Conservation (phyloP, 2,797 vertebrate genomes). For the Micrastur ruficollis region DNA sequence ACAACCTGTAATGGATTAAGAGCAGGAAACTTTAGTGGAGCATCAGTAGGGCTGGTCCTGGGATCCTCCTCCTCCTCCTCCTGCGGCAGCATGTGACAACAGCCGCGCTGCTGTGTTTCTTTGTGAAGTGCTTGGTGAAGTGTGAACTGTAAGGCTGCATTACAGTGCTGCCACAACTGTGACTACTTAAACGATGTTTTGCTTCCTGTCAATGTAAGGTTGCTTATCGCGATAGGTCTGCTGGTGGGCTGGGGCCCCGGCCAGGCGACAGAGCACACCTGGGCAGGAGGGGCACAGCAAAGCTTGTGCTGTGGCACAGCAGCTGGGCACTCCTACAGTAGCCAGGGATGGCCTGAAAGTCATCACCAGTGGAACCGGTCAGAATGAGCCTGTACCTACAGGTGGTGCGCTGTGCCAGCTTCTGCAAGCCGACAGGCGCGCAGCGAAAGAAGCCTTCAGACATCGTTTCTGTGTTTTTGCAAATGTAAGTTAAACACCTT, state of each 20-base stretch:
- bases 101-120: background rate
- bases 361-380: background rate
- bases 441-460: background rate
- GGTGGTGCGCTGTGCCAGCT: background rate
- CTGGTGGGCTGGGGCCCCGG: background rate
- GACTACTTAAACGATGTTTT: background rate
- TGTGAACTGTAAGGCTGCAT: background rate
- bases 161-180: fast-evolving
- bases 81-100: background rate
- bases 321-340: background rate
- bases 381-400: background rate
- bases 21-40: background rate
- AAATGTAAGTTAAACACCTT: background rate
- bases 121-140: background rate
- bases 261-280: background rate
- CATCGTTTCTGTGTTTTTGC: background rate
- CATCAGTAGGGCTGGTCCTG: background rate
- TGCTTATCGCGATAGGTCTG: background rate
- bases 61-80: background rate
- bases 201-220: background rate
- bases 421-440: background rate
- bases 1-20: background rate
- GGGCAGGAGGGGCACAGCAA: background rate
- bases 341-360: background rate
- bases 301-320: background rate